Percentiles rank a stretch among this genome's conserved stretches.
These are phyloP conservation scores for Crenuchus spilurus DNA, from an alignment of 2,797 vertebrate genomes.

Conservation along the genomic window DNA sequence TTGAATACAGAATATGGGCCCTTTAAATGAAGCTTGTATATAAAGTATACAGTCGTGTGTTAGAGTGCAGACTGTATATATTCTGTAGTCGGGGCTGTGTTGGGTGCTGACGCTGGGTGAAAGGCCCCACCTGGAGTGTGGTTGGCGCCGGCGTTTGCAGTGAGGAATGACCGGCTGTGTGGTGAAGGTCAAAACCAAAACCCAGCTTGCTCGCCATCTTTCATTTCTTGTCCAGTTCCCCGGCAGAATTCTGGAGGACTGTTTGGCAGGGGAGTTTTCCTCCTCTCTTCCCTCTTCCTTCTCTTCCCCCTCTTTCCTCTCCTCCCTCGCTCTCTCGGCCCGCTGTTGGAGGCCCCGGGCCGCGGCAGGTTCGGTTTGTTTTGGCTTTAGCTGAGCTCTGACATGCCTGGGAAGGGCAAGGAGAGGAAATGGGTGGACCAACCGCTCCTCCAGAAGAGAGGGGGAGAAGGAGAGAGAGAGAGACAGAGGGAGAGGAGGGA, in stretches of 20 bases:
- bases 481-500: conserved; percentile 60
- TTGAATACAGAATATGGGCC: too few species aligned
- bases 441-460: conserved; percentile 78
- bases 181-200: not conserved
- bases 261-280: not conserved
- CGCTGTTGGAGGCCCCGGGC: conserved; percentile 76
- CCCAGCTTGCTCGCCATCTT: not conserved
- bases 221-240: not conserved
- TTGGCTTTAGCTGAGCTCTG: conserved; percentile 84
- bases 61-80: too few species aligned
- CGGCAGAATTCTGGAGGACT: not conserved
- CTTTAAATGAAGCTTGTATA: too few species aligned
- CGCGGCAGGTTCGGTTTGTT: conserved; percentile 85
- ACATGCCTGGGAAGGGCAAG: conserved; percentile 93
- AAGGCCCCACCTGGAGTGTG: not conserved
- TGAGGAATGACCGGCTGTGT: not conserved
- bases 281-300: not conserved
- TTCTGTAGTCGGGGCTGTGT: too few species aligned
- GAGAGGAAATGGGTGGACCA: conserved; percentile 94
- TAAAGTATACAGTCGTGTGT: too few species aligned
- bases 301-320: not conserved
- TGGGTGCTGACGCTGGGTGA: not conserved
- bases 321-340: not conserved
- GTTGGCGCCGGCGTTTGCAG: not conserved
- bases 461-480: conserved; percentile 73